Base-by-base conservation (phyloP, 2,797 vertebrate genomes). In the Eutrigla gurnardus region DNA sequence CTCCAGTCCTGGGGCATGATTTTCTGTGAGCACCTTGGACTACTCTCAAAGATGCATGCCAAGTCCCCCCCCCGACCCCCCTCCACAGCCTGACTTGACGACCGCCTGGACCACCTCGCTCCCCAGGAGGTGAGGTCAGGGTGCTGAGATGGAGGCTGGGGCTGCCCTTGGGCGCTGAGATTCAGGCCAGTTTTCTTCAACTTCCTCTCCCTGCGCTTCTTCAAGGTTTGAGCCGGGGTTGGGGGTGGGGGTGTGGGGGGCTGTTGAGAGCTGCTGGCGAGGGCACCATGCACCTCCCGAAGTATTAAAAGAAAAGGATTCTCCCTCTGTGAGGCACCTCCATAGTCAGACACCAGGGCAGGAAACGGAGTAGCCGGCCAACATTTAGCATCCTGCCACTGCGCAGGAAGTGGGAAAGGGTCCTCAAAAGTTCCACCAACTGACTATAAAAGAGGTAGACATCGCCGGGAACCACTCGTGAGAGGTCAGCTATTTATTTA, bases 11-110 rank as follows among this genome's bases (percentile, higher is more conserved):
- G 83, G 70, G 84, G 91, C 90, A 79, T 47, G 76, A 86, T 86
- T 83, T 92, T 76, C 82, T 88, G 81, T 66, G 61, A 89, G 88
- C 87, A 94, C 89, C 92, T 92, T 91, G 88, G 86, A 89, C 86
- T 72, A 69, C 70, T 83, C 61, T 63, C 64, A 85, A 88, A 89
- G 80, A 75, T 85, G 59, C 46, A 52, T 92, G 92, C 91, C 91
- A 94, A 93, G 75, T 83, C 78, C 67, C 61, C 37, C 6, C 3
- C 14, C 42, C 36, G 36, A 64, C 45, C 58, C 43, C 33, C 39
- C 46, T 65, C 63, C 43, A 47, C 54, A 54, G 39, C 57, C 68
- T 3, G 45, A 70, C 58, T 61, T 9, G 14, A 75, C 25, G 25
- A 75, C 70, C 37, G 32, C 57, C 49, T 61, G 55, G 42, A 81